These are phyloP conservation scores for Sciurus carolinensis DNA, from an alignment of 2,797 vertebrate genomes.

Conservation along the genomic window DNA sequence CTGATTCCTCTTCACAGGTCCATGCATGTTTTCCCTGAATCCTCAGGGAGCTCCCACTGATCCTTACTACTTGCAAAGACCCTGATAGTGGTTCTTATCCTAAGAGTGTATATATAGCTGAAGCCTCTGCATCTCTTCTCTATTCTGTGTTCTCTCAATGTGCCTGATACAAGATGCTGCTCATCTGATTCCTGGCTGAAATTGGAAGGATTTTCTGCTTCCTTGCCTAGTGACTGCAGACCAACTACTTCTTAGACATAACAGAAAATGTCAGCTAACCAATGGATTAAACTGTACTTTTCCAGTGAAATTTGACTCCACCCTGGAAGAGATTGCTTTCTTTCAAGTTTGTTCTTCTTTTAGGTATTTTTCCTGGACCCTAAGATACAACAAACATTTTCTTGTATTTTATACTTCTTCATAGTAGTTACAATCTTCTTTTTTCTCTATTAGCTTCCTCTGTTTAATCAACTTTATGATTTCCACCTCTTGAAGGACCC, in stretches of 20 bases:
- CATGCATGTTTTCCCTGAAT: background rate
- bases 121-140: background rate
- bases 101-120: background rate
- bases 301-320: background rate
- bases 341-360: background rate
- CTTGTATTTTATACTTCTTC: background rate
- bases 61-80: too few species aligned
- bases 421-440: background rate
- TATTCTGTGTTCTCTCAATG: background rate
- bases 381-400: background rate
- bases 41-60: too few species aligned
- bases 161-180: background rate
- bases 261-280: background rate
- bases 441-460: background rate
- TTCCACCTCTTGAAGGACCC: background rate
- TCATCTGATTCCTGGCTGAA: background rate
- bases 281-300: background rate
- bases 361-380: background rate
- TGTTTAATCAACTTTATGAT: background rate
- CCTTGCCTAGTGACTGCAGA: background rate
- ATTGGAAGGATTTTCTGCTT: background rate
- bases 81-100: too few species aligned
- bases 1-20: too few species aligned
- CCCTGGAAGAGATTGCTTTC: rapidly evolving
- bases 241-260: background rate